Percentiles rank a stretch among this genome's conserved stretches.
Evolutionary conservation across 2,113 vertebrate genomes (phyloP).

Genomic region (Perca flavescens): DNA sequence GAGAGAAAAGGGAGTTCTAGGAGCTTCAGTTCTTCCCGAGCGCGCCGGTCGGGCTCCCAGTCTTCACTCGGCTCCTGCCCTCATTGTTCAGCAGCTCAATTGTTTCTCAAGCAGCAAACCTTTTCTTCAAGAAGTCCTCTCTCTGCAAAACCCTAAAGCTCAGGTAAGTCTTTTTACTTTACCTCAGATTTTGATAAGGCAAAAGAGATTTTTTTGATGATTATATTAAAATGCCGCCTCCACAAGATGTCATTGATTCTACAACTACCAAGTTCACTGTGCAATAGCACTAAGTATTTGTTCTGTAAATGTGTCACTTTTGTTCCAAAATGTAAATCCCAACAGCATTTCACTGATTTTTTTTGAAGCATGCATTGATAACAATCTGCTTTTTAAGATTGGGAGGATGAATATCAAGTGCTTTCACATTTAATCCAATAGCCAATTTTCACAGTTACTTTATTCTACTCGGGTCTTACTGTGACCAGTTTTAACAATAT

Average conservation of each 20-base stretch:
- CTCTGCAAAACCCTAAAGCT: constrained; percentile 22
- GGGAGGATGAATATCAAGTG: not conserved
- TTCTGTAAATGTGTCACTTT: not conserved
- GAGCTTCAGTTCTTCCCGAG: constrained; percentile 32
- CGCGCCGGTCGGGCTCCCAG: constrained; percentile 28
- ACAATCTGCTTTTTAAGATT: constrained; percentile 9
- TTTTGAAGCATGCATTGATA: not conserved
- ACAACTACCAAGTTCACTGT: not conserved
- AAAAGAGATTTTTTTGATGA: not conserved
- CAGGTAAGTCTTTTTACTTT: constrained; percentile 51
- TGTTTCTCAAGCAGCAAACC: not conserved
- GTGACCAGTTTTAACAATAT: not conserved
- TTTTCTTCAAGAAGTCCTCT: constrained; percentile 8
- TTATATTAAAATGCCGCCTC: not conserved
- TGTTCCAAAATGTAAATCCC: constrained; percentile 16
- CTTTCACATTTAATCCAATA: constrained; percentile 32
- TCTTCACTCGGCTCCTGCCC: constrained; percentile 46
- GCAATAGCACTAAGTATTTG: not conserved
- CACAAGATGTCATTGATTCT: too few relatives aligned
- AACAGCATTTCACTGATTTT: not conserved
- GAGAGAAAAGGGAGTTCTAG: constrained; percentile 61
- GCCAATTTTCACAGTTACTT: constrained; percentile 20
- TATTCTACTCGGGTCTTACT: constrained; percentile 6
- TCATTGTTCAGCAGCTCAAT: constrained; percentile 23
- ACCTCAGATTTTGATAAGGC: not conserved